A percentile compares a stretch with the other conserved stretches of the same genome.
Conservation (phyloP, 2,113 vertebrate species). For the Sphyrna mokarran region DNA sequence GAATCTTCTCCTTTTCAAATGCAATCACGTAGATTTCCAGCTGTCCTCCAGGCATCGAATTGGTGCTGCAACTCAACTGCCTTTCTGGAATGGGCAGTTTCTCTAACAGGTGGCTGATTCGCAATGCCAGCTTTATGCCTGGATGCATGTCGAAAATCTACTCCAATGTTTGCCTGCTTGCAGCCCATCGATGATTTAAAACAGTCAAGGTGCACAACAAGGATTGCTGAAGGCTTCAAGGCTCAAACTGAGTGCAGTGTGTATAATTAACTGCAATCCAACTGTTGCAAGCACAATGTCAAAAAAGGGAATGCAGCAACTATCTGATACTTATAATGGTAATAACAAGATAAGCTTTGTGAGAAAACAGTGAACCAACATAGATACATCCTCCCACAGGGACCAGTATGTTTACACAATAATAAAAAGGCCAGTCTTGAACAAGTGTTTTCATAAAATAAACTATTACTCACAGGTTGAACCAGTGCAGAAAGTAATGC, state of each 20-base stretch:
- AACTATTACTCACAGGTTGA: conserved; percentile 2
- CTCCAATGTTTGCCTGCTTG: background rate
- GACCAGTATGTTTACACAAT: background rate
- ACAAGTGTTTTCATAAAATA: conserved; percentile 18
- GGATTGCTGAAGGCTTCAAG: background rate
- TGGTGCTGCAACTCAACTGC: background rate
- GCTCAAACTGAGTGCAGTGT: background rate
- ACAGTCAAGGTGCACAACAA: background rate
- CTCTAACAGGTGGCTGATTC: background rate
- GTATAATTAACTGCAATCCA: background rate
- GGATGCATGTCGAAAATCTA: background rate
- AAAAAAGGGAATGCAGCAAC: background rate
- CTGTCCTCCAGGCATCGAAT: background rate
- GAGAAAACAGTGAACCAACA: background rate
- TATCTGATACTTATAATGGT: background rate
- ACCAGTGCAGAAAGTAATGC: background rate
- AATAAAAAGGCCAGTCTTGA: background rate
- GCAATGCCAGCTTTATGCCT: background rate
- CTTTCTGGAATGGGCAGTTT: background rate
- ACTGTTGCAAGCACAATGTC: background rate
- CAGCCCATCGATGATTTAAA: background rate
- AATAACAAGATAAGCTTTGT: background rate
- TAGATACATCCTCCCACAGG: conserved; percentile 12
- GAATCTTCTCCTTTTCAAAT: background rate
- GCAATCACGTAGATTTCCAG: background rate